Base-by-base conservation (phyloP, 2,797 vertebrate species). In the Mus caroli region DNA sequence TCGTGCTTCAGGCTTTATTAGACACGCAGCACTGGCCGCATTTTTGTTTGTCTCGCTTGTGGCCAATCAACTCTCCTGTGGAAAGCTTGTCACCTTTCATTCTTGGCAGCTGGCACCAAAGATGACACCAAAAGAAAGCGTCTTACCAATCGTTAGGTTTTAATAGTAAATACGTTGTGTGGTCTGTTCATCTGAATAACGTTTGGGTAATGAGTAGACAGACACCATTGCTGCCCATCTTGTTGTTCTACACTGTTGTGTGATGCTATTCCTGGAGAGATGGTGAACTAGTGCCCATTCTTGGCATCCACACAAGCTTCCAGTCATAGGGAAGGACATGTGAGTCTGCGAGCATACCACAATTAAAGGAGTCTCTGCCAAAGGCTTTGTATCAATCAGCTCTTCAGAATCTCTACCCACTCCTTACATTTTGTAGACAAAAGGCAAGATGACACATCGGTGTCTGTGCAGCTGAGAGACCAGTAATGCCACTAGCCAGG, bases 371-470 rank as follows among this genome's bases (percentile, higher is more conserved):
- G 73, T 60, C 37, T 4, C 24, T 73, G 50, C 8, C 31, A 73
- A 92, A 80, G 26, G 5, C 1, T 86, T 85, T 83, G 10, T 69
- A 28, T 91, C 79, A 60, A 37, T 40, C 1, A 6, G 43, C 22
- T 54, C n/a, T 26, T 20, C 15, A 50, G 69, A 76, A 56, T 24
- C 71, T 15, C 78, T 8, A 80, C 54, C 20, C 13, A 77, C 43
- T 77, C 43, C 62, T 94, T 94, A 67, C 0, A 73, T 79, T 73
- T 64, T 56, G 19, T 76, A 95, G 50, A 46, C 90, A 94, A 83
- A 84, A 73, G 24, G 64, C 69, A 84, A 62, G 34, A 14, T 31
- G 13, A 71, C 58, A 19, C 24, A 58, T 83, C 71, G 83, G 58
- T 52, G 31, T 6, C 67, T 54, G 17, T 37, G 9, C n/a, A 80